Percentiles rank a stretch among this genome's conserved stretches.
These are phyloP conservation scores for Ascidia mentula DNA, from an alignment of 23 tunicate genomes.

Conservation along the genomic window DNA sequence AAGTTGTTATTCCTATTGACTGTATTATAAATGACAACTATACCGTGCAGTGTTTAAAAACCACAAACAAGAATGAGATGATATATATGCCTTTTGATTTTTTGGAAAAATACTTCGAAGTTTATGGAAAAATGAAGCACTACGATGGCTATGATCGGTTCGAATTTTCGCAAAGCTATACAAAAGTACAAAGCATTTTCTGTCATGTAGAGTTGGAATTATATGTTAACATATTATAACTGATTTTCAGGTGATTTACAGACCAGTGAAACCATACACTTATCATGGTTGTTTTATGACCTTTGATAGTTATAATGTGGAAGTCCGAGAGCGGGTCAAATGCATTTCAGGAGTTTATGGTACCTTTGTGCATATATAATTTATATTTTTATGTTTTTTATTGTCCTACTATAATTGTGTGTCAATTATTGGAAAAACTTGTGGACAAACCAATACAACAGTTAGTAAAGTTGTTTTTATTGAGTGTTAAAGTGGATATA, in stretches of 20 bases:
- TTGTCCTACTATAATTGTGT: too few relatives aligned
- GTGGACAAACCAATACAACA: too few relatives aligned
- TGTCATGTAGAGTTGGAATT: background rate
- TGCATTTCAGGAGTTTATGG: conserved; percentile 80
- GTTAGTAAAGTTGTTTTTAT: too few relatives aligned
- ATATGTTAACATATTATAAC: background rate
- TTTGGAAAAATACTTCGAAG: conserved; percentile 76
- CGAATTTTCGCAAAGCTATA: conserved; percentile 82
- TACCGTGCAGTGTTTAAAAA: conserved; percentile 61
- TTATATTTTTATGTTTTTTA: too few relatives aligned
- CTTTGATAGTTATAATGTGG: conserved; percentile 83
- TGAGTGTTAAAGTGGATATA: too few relatives aligned
- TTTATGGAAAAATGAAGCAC: conserved; percentile 85
- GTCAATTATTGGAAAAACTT: too few relatives aligned
- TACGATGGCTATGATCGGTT: conserved; percentile 95
- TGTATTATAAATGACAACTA: conserved; percentile 77
- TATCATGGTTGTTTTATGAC: conserved; percentile 81
- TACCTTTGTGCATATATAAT: too few relatives aligned
- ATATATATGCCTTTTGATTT: conserved; percentile 83
- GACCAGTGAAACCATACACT: conserved; percentile 44
- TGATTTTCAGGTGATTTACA: conserved; percentile 42
- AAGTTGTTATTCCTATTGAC: conserved; percentile 27
- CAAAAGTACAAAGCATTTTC: conserved; percentile 31
- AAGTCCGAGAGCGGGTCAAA: conserved; percentile 87
- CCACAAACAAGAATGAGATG: conserved; percentile 4